Percentiles rank a stretch among this genome's conserved stretches.
Conservation (phyloP, 2,797 vertebrate genomes). For the Bovichtus diacanthus region DNA sequence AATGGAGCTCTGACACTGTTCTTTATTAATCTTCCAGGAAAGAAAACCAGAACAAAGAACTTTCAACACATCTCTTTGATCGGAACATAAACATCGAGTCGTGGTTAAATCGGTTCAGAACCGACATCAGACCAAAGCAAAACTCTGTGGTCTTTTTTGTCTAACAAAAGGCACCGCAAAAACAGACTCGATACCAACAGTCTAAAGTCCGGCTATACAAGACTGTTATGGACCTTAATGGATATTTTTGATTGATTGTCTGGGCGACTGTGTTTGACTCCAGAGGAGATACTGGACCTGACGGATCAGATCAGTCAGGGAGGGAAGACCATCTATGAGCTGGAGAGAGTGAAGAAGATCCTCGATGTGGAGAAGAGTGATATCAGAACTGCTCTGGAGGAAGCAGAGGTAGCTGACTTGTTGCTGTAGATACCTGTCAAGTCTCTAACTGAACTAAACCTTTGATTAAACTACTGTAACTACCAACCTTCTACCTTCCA, state of each 20-base stretch:
- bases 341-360: slow-evolving; percentile 92
- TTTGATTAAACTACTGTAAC: not conserved
- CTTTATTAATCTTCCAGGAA: not conserved
- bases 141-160: not conserved
- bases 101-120: not conserved
- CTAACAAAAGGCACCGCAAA: not conserved
- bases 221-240: not conserved
- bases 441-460: not conserved
- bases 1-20: not conserved
- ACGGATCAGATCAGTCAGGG: slow-evolving; percentile 90
- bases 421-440: not conserved
- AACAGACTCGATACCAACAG: not conserved
- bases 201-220: not conserved
- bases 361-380: slow-evolving; percentile 91
- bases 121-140: not conserved
- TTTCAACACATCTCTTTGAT: not conserved
- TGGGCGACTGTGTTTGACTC: not conserved
- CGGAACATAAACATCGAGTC: not conserved
- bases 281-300: slow-evolving; percentile 94
- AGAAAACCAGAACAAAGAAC: not conserved
- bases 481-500: slow-evolving; percentile 52
- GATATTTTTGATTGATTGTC: not conserved
- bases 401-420: slow-evolving; percentile 88
- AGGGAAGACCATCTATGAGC: slow-evolving; percentile 92
- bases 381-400: slow-evolving; percentile 92